These are phyloP conservation scores for Halocaridina rubra DNA, from an alignment of 2,888 invertebrate genomes.

Conservation along the genomic window DNA sequence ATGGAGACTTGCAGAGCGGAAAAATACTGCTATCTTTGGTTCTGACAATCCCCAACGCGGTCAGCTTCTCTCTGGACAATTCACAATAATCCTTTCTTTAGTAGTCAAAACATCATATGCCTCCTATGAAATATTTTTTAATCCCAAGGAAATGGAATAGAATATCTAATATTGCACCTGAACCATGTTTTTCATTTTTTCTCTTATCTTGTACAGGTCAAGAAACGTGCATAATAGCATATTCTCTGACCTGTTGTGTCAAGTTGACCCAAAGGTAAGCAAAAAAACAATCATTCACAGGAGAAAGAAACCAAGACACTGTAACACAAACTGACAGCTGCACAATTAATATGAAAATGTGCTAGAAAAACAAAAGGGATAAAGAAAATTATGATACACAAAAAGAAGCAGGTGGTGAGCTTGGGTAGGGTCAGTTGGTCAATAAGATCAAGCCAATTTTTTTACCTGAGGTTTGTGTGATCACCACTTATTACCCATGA, in stretches of 20 bases:
- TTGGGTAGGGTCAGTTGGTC: conserved; percentile 8
- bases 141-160: not conserved
- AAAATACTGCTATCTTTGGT: conserved; percentile 60
- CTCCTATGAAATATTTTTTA: conserved; percentile 29
- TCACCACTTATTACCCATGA: conserved; percentile 42
- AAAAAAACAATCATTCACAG: conserved; percentile 50
- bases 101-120: conserved; percentile 26
- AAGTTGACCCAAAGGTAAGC: conserved; percentile 44
- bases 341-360: not conserved
- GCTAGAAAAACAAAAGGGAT: not conserved
- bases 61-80: conserved; percentile 52
- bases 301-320: conserved; percentile 57
- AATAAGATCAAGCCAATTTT: conserved; percentile 27
- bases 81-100: conserved; percentile 42
- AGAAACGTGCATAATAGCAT: conserved; percentile 27
- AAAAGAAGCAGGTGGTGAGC: not conserved
- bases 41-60: conserved; percentile 56
- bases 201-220: conserved; percentile 37
- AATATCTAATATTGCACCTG: conserved; percentile 47
- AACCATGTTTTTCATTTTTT: not conserved
- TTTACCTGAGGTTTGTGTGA: conserved; percentile 50
- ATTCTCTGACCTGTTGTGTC: conserved; percentile 46
- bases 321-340: conserved; percentile 49
- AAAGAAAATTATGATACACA: not conserved
- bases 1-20: conserved; percentile 57